Percentiles rank a stretch among this genome's conserved stretches.
phyloP scores from a whole-genome alignment of 2,797 vertebrate species.

The Macropodus opercularis region DNA sequence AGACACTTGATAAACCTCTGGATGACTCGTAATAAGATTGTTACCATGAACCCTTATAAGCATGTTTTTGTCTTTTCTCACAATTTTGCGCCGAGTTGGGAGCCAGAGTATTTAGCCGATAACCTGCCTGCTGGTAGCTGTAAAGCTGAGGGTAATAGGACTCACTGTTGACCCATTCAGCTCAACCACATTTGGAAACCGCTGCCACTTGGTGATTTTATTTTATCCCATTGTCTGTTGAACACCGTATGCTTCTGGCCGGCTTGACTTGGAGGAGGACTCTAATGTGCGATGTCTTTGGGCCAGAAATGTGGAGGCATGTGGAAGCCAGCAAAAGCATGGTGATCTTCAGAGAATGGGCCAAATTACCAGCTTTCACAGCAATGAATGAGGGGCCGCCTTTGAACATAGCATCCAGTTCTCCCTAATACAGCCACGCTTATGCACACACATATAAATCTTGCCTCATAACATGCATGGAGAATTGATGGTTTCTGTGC shows the following conservation, averaged over 20 bases:
- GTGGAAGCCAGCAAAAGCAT: background rate
- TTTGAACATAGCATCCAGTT: background rate
- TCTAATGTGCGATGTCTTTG: background rate
- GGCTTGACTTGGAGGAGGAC: background rate
- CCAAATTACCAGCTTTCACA: background rate
- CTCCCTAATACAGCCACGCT: background rate
- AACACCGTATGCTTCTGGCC: too few species aligned
- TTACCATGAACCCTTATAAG: too few species aligned
- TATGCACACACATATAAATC: constrained; percentile 13
- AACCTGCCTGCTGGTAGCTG: constrained; percentile 16
- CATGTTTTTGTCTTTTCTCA: background rate
- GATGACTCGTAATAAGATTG: too few species aligned
- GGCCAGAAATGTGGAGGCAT: background rate
- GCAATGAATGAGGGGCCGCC: background rate
- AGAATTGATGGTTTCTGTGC: constrained; percentile 25
- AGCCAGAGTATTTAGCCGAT: constrained; percentile 8
- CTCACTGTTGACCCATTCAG: constrained; percentile 10
- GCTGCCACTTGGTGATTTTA: background rate
- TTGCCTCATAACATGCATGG: background rate
- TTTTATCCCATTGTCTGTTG: background rate
- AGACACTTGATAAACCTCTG: too few species aligned
- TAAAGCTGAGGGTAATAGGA: constrained; percentile 29
- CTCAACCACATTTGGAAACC: background rate
- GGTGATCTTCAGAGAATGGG: background rate
- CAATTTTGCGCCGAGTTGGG: background rate